These are phyloP conservation scores for Empis stercorea DNA, from an alignment of 2,888 invertebrate species.

Conservation along the genomic window DNA sequence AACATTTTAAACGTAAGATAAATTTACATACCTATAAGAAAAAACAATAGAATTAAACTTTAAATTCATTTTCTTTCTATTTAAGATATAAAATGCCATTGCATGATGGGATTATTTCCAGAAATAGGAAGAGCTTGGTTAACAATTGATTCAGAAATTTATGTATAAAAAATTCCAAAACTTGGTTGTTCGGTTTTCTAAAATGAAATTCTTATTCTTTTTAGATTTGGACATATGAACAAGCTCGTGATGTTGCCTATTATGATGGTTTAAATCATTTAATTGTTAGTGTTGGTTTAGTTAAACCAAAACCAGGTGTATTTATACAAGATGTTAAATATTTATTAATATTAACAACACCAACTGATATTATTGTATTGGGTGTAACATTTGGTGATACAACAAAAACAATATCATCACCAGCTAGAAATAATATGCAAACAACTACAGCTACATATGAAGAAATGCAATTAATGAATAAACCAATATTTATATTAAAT, in stretches of 20 bases:
- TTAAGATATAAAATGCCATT: conserved; percentile 87
- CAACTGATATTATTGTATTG: conserved; percentile 69
- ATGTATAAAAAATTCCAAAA: conserved; percentile 44
- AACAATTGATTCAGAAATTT: conserved; percentile 94
- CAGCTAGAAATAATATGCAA: conserved; percentile 19
- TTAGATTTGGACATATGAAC: conserved; percentile 81
- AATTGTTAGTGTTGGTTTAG: conserved; percentile 84
- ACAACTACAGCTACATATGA: conserved; percentile 32
- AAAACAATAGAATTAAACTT: too few species aligned
- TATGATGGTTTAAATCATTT: conserved; percentile 92
- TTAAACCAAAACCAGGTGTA: conserved; percentile 76
- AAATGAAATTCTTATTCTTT: neutral
- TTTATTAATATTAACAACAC: conserved; percentile 84
- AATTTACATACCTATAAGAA: too few species aligned
- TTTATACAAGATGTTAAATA: conserved; percentile 85
- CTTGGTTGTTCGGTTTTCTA: neutral
- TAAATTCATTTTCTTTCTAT: neutral
- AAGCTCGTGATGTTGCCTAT: conserved; percentile 88
- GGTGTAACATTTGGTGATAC: conserved; percentile 33
- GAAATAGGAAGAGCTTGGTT: conserved; percentile 95
- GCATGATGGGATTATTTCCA: conserved; percentile 94
- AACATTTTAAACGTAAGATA: conserved; percentile 81
- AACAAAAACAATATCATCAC: conserved; percentile 24
- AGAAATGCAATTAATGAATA: conserved; percentile 84
- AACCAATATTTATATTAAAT: conserved; percentile 85